Conservation (phyloP, 2,797 vertebrate genomes). For the Eospalax fontanierii region DNA sequence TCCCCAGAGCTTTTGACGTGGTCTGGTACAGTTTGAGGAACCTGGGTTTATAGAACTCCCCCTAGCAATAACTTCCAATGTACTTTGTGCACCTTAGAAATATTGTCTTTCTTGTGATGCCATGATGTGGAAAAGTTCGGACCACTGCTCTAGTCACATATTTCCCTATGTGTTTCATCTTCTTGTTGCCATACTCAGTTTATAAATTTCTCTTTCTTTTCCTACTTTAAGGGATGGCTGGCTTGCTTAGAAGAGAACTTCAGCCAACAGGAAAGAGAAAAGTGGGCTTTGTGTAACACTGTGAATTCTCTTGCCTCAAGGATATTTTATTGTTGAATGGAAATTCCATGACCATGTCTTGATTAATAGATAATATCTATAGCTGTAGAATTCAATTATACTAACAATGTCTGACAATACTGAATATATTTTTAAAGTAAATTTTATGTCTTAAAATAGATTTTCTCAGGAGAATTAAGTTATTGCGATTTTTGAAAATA, state of each 20-base stretch:
- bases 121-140: background rate
- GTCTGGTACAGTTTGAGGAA: background rate
- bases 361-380: background rate
- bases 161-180: slow-evolving; percentile 33
- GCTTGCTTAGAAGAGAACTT: slow-evolving; percentile 23
- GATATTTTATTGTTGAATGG: slow-evolving; percentile 55
- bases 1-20: background rate
- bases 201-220: background rate
- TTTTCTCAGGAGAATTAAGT: background rate
- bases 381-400: background rate
- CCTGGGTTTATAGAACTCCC: background rate
- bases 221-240: background rate
- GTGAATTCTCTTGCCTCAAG: slow-evolving; percentile 23
- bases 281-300: background rate
- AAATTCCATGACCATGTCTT: slow-evolving; percentile 35
- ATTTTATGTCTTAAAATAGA: slow-evolving; percentile 21
- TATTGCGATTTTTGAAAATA: background rate
- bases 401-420: background rate
- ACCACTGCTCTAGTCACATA: background rate
- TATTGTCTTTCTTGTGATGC: background rate
- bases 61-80: background rate
- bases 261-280: background rate
- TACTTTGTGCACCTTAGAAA: background rate
- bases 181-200: background rate
- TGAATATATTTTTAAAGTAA: background rate